Conservation (phyloP, 2,888 invertebrate species). For the Halictus quadricinctus region DNA sequence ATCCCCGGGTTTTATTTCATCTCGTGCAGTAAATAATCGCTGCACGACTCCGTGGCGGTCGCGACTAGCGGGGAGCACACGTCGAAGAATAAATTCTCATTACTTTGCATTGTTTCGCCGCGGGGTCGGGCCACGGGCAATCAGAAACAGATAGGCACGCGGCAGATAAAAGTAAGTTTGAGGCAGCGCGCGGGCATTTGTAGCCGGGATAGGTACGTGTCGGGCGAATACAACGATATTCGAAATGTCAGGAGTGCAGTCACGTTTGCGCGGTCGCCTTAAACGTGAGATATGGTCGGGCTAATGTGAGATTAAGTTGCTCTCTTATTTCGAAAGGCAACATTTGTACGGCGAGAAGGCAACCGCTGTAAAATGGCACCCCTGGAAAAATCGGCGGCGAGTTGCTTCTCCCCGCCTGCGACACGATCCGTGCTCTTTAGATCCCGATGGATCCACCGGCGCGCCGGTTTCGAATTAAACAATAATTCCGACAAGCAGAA, state of each 20-base stretch:
- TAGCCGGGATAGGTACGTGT: constrained; percentile 54
- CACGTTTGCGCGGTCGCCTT: constrained; percentile 60
- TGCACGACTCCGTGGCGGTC: neutral
- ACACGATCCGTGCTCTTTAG: neutral
- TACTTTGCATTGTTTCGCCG: constrained; percentile 55
- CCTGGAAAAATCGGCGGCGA: constrained; percentile 4
- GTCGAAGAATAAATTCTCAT: constrained; percentile 44
- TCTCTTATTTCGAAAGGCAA: constrained; percentile 60
- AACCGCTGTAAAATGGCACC: constrained; percentile 34
- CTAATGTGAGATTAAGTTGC: constrained; percentile 64
- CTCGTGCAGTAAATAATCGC: constrained; percentile 28
- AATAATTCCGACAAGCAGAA: neutral
- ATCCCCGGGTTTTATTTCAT: constrained; percentile 4
- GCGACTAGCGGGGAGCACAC: neutral
- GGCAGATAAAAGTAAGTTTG: constrained; percentile 51
- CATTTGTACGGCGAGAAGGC: constrained; percentile 54
- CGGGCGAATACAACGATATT: constrained; percentile 59
- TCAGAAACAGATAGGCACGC: constrained; percentile 48
- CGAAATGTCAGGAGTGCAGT: constrained; percentile 68
- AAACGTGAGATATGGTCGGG: constrained; percentile 60
- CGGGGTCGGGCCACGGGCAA: constrained; percentile 31
- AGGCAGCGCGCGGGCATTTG: constrained; percentile 47
- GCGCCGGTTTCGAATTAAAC: neutral
- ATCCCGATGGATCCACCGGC: neutral
- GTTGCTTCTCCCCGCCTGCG: neutral